Evolutionary conservation across 2,888 invertebrate genomes (phyloP).

Genomic region (Hypolimnas misippus): DNA sequence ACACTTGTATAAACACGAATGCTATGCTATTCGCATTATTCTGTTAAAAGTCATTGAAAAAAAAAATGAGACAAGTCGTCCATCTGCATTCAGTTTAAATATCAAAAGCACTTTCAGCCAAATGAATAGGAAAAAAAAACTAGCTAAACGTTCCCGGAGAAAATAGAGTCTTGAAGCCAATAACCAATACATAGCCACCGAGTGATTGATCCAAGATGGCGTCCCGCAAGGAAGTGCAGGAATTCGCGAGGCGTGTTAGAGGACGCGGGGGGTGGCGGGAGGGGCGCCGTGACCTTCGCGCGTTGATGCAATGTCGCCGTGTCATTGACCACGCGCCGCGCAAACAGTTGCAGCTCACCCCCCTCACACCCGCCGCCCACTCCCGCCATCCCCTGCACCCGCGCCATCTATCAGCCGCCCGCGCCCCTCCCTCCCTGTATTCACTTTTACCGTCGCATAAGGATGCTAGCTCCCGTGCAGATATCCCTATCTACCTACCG

Average conservation of each 20-base stretch:
- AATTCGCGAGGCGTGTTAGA: constrained; percentile 59
- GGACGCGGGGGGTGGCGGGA: constrained; percentile 48
- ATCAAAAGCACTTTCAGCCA: constrained; percentile 16
- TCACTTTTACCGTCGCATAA: constrained; percentile 33
- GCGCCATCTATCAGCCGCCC: constrained; percentile 34
- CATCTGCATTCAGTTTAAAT: constrained; percentile 17
- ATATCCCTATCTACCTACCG: not conserved
- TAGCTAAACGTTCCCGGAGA: constrained; percentile 10
- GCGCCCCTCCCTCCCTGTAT: constrained; percentile 23
- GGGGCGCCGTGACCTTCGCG: constrained; percentile 74
- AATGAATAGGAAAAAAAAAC: constrained; percentile 19
- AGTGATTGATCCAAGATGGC: constrained; percentile 76
- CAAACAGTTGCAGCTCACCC: constrained; percentile 53
- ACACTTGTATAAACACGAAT: not conserved
- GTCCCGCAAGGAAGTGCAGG: constrained; percentile 68
- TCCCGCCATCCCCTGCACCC: constrained; percentile 31
- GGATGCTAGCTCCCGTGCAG: constrained; percentile 27
- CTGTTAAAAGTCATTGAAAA: not conserved
- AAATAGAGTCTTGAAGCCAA: constrained; percentile 26
- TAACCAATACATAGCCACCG: constrained; percentile 36
- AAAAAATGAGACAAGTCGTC: constrained; percentile 3
- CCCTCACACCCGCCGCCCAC: constrained; percentile 43
- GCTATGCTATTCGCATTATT: no score
- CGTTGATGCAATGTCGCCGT: constrained; percentile 83
- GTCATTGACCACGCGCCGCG: constrained; percentile 76